phyloP scores from a whole-genome alignment of 2,888 invertebrate genomes.

The Luperina nickerlii region DNA sequence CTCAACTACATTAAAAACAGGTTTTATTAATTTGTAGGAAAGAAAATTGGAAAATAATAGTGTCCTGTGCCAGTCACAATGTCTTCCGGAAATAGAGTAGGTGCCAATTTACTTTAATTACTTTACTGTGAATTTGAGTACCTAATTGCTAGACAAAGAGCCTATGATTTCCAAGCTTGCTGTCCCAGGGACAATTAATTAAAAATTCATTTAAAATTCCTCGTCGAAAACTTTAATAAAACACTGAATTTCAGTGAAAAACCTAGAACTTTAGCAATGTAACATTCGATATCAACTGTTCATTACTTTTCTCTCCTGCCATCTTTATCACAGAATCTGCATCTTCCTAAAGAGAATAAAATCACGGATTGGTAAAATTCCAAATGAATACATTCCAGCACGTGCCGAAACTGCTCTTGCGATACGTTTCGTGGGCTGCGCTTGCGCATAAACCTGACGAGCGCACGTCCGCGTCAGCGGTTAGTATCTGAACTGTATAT shows the following conservation, averaged over 20 bases:
- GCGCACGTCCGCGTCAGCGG: slow-evolving; percentile 54
- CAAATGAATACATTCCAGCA: slow-evolving; percentile 60
- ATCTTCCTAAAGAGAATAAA: slow-evolving; percentile 2
- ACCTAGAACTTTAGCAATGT: background rate
- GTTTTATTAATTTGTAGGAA: background rate
- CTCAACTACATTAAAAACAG: background rate
- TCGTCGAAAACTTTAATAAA: background rate
- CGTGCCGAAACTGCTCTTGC: slow-evolving; percentile 52
- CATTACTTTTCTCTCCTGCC: background rate
- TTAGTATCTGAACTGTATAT: slow-evolving; percentile 63
- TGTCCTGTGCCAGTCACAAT: background rate
- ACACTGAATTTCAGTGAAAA: background rate
- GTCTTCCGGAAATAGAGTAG: background rate
- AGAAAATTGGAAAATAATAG: background rate
- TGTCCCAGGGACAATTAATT: background rate
- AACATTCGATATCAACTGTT: background rate
- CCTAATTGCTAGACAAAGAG: background rate
- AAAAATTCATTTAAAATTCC: background rate
- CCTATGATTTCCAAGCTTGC: background rate
- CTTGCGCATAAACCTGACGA: slow-evolving; percentile 67
- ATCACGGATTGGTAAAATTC: slow-evolving; percentile 32
- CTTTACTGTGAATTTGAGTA: background rate
- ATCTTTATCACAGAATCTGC: slow-evolving; percentile 5
- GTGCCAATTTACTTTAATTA: background rate
- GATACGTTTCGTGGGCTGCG: slow-evolving; percentile 40